Evolutionary conservation across 2,113 vertebrate species (phyloP).

Genomic region (Speoplatyrhinus poulsoni): DNA sequence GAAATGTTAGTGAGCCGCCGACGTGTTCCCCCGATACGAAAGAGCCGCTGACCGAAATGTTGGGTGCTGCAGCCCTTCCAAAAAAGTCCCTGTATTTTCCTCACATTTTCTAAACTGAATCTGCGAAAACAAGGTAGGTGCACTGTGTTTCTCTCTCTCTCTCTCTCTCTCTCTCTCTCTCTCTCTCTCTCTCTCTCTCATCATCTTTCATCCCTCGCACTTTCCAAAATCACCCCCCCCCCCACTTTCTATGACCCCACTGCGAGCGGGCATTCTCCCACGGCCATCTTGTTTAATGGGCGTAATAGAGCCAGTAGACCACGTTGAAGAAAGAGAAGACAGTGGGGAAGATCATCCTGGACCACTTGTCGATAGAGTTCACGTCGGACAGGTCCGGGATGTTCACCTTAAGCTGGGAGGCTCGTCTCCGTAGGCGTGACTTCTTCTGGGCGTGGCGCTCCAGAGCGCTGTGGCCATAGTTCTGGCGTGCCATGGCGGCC

Average conservation of each 20-base stretch:
- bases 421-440: slow-evolving; percentile 92
- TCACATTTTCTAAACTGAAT: slow-evolving; percentile 63
- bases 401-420: slow-evolving; percentile 97
- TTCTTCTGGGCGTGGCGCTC: slow-evolving; percentile 98
- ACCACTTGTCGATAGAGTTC: slow-evolving; percentile 99
- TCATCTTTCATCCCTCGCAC: slow-evolving; percentile 27
- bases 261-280: slow-evolving; percentile 32
- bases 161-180: slow-evolving; percentile 49
- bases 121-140: slow-evolving; percentile 66
- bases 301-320: slow-evolving; percentile 99
- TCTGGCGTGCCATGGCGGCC: slow-evolving; percentile 91
- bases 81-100: slow-evolving; percentile 59
- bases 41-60: slow-evolving; percentile 72
- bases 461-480: slow-evolving; percentile 94
- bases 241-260: slow-evolving; percentile 5
- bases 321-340: slow-evolving; percentile 99
- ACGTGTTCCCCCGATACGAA: slow-evolving; percentile 72
- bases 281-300: slow-evolving; percentile 84
- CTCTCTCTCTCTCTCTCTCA: slow-evolving; percentile 40
- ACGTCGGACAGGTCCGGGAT: slow-evolving; percentile 99
- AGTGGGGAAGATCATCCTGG: slow-evolving; percentile 98
- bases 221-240: slow-evolving; percentile 14
- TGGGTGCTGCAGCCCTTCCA: slow-evolving; percentile 71
- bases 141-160: slow-evolving; percentile 69
- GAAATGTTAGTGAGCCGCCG: slow-evolving; percentile 81